Evolutionary conservation across 2,888 invertebrate genomes (phyloP), one percentile per base, ranked within the genome.

Genomic region (Phyllotreta cruciferae): DNA sequence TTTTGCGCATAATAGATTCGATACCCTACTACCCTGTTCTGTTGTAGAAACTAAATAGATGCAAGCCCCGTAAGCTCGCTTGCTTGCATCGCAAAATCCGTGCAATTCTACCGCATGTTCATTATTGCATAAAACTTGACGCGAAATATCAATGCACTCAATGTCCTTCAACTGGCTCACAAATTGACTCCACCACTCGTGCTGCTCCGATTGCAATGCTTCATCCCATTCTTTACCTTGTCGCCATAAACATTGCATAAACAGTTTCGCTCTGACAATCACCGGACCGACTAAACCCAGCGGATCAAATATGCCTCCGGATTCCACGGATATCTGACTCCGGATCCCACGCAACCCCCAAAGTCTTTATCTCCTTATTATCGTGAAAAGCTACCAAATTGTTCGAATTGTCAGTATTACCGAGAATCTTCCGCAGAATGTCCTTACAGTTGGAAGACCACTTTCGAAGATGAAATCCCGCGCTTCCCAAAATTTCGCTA

Each of bases 381-480:
- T 38, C 39, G 9, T 7, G 24, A 8, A 53, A 14, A 38, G 37
- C 38, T 37, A 39, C 38, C n/a, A 53, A 24, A 36, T 53, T 39
- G 6, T 38, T 24, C 10, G n/a, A 13, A 38, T n/a, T 53, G 13
- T n/a, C 13, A 3, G 7, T n/a, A 38, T 38, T 24, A 8, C 2
- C n/a, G 6, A 53, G 39, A 39, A 39, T 13, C 3, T 35, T 7
- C 7, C 11, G 6, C 24, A 24, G 24, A 24, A 24, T 24, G 4
- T 24, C 4, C 1, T 24, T 4, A 7, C 37, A 37, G 41, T 56
- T 62, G n/a, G 52, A 42, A 8, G 14, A 36, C 62, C 54, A 66
- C 45, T 66, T 64, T 36, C 54, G 34, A 5, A 66, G 39, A 7
- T 56, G 10, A 58, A 66, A 58, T 1, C 52, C 63, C 6, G 36